Base-by-base conservation (phyloP, 1,140 invertebrate genomes). In the Sycophila sp. region DNA sequence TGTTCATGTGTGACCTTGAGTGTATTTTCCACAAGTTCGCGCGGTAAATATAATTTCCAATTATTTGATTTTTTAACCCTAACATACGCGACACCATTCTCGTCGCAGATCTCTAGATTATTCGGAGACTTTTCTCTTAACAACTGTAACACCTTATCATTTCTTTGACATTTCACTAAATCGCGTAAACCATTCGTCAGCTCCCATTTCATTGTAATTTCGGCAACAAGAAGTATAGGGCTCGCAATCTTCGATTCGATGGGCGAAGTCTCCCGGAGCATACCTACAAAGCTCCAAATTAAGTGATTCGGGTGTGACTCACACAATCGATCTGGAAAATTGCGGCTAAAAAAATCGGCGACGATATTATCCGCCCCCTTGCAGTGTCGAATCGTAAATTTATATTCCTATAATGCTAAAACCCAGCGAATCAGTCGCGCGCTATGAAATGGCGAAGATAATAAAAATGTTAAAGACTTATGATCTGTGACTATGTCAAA, bases 1-100 rank as follows among this genome's bases (percentile, higher is more conserved):
- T 75, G 66, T 38, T 70, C n/a, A 60, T 83, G 81, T 6, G 24
- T 47, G 13, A 13, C 15, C 8, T 42, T 1, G 2, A 65, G 3
- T 30, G 70, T 4, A 0, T 42, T 2, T 2, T 8, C 24, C 2
- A n/a, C 10, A 1, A 67, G 10, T 15, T 2, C 26, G 15, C 17
- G 10, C 0, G 55, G 72, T 2, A 55, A n/a, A 0, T 62, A 26
- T 7, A 73, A 28, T 19, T 32, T 19, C 65, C 67, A 42, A n/a
- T n/a, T n/a, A n/a, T n/a, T n/a, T 13, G 1, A 24, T 38, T 32
- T 0, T 45, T 22, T 19, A 11, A 17, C 1, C 11, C 5, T 11
- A 5, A 45, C 26, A 32, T 45, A 62, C 11, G 17, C 19, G 10
- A 59, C 32, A n/a, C 19, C 58, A 24, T 60, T 28, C 3, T n/a